Evolutionary conservation across 1,140 invertebrate genomes (phyloP).

Genomic region (Pseudomyrmex dendroicus): DNA sequence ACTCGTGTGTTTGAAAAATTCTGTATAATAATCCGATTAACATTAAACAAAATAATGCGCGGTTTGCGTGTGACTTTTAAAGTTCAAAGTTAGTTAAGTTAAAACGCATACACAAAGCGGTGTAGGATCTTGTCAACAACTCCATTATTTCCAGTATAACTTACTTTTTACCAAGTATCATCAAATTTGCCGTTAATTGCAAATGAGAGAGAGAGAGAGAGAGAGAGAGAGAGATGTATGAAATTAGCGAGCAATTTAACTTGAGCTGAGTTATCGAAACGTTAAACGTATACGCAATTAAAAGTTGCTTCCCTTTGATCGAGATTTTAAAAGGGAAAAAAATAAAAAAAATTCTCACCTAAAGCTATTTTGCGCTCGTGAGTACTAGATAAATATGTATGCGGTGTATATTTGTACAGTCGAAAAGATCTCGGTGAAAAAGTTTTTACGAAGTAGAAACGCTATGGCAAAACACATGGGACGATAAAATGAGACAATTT

Average conservation of each 20-base stretch:
- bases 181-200: background rate
- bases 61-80: slow-evolving; percentile 31
- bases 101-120: background rate
- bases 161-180: background rate
- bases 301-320: background rate
- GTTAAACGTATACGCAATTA: background rate
- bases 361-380: background rate
- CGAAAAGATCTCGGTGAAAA: background rate
- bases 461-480: too few relatives aligned
- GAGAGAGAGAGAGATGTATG: background rate
- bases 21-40: background rate
- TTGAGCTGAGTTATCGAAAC: background rate
- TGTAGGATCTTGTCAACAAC: background rate
- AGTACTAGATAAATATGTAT: slow-evolving; percentile 15
- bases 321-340: background rate
- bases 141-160: background rate
- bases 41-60: background rate
- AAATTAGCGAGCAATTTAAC: background rate
- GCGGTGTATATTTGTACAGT: slow-evolving; percentile 3
- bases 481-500: background rate
- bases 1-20: too few relatives aligned
- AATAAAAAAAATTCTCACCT: slow-evolving; percentile 25
- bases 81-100: slow-evolving; percentile 28
- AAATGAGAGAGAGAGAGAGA: background rate
- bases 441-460: slow-evolving; percentile 2